Base-by-base conservation (phyloP, 2,888 invertebrate species). In the Leucophora obtusa region DNA sequence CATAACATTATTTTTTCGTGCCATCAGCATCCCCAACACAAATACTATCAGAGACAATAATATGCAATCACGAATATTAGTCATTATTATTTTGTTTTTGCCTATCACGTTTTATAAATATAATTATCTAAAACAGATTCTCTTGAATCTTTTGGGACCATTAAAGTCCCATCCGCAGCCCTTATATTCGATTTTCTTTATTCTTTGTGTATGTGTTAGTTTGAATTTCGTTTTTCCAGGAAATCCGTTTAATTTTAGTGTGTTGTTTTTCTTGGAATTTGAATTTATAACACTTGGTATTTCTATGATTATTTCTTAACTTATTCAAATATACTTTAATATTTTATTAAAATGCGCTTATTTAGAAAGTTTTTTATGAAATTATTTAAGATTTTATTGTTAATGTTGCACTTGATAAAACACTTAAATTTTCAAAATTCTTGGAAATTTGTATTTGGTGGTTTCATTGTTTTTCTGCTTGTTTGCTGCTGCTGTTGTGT, bases 371-470 rank as follows among this genome's bases (percentile, higher is more conserved):
- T 38, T 74, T 60, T 56, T 33, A 11, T 59, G 21, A 35, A 50
- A 17, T 68, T 74, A 24, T 24, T 70, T 59, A n/a, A n/a, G 24
- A 62, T 28, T 58, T 68, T 72, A 77, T 62, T 9, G 14, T 15
- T 58, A 58, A 71, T 63, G n/a, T 74, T 65, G 8, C 69, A 68
- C 17, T 81, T 68, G 66, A 50, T 65, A 24, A 65, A 74, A 63
- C 72, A 78, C 70, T 66, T 33, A 80, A 82, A 79, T 83, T 83
- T 83, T 84, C 81, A 84, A 83, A 84, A 72, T 83, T 84, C 84
- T 83, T 78, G 70, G 84, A 83, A 84, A 76, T 83, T 79, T 75
- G 71, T 72, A 62, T 68, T 78, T 69, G 72, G 60, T 69, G 53
- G 65, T 35, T 56, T 72, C 35, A 63, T 76, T 80, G 80, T 81